Evolutionary conservation across 1,140 invertebrate species (phyloP).

Genomic region (Mylabris phalerata): DNA sequence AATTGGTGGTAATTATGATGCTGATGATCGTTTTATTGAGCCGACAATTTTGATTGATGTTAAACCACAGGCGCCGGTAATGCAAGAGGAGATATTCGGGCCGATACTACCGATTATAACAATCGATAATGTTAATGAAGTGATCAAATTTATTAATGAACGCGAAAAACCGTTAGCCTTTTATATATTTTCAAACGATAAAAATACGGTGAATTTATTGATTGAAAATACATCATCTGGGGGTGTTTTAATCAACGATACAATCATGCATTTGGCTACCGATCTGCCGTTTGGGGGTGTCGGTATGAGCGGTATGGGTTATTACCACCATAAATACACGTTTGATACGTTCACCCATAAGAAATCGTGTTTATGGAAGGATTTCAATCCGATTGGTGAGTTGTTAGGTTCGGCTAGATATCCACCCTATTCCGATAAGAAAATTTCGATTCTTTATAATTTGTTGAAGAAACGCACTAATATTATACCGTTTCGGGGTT

Average conservation of each 20-base stretch:
- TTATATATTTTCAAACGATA: constrained; percentile 70
- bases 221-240: constrained; percentile 69
- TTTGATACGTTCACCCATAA: constrained; percentile 92
- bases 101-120: constrained; percentile 84
- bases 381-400: constrained; percentile 63
- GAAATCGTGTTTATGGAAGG: constrained; percentile 74
- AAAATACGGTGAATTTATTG: constrained; percentile 52
- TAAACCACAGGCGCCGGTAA: constrained; percentile 60
- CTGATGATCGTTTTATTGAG: constrained; percentile 69
- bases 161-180: constrained; percentile 72
- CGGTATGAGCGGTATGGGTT: constrained; percentile 83
- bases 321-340: constrained; percentile 85
- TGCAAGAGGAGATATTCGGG: constrained; percentile 94
- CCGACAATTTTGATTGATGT: constrained; percentile 77
- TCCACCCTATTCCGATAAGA: constrained; percentile 76
- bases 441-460: constrained; percentile 54
- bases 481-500: neutral
- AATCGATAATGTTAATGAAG: constrained; percentile 78
- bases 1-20: constrained; percentile 70
- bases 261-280: constrained; percentile 65
- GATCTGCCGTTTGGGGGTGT: constrained; percentile 82
- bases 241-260: constrained; percentile 72
- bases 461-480: constrained; percentile 45
- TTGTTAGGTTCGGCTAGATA: constrained; percentile 58
- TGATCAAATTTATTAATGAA: constrained; percentile 77